Base-by-base conservation (phyloP, 2,888 invertebrate genomes). In the Aplocera efformata region DNA sequence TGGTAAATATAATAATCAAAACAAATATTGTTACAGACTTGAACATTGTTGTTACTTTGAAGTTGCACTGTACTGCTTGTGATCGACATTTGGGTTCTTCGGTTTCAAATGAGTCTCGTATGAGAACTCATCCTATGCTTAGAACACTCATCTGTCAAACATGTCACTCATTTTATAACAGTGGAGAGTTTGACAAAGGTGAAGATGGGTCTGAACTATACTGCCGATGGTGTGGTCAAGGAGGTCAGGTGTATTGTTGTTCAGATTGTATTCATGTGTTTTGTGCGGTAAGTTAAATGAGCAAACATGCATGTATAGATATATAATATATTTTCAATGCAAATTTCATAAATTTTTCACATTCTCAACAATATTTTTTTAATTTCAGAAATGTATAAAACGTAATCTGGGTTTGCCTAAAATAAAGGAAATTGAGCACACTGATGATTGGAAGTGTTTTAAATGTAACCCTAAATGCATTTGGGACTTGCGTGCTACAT, bases 151-250 rank as follows among this genome's bases (percentile, higher is more conserved):
- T 94, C 23, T 95, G 95, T 62, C 90, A 90, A 32, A 89, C 90
- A 30, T 95, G 95, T 70, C 92, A 92, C 56, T 91, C 92, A 24
- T 95, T 95, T 68, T 95, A 94, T 65, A 93, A 93, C 35, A 94
- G 94, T 69, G 94, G 94, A 3, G 94, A 93, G 58, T 95, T 95
- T 72, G 94, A 93, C 44, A 94, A 94, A 77, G 94, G 94, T 32
- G 94, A 94, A 70, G 95, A 95, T 79, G 94, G 94, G 11, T 94
- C 94, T 8, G 95, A 95, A 68, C 78, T 95, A 47, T 95, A 94
- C 63, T 95, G 95, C 58, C 90, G 94, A 32, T 95, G 94, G 95
- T 95, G 95, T 64, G 95, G 94, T 0, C 94, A 95, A 71, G 95
- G 91, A 3, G 93, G 93, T 3, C 92, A 93, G 74, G 93, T 95